These are phyloP conservation scores for Proteles cristata DNA, from an alignment of 2,113 vertebrate genomes.

Conservation along the genomic window DNA sequence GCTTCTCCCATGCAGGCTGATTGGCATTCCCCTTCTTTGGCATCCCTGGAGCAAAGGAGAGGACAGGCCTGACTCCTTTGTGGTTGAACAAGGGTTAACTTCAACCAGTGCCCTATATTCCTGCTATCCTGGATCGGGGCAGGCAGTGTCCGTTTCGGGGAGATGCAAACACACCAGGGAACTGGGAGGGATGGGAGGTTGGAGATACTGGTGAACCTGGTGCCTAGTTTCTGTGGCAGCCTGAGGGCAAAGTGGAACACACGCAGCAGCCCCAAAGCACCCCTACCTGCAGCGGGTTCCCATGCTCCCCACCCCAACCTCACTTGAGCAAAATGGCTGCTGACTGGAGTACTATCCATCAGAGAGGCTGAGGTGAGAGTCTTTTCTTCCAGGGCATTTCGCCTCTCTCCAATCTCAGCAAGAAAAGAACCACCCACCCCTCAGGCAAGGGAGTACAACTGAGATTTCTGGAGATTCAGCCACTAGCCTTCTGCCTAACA, in stretches of 20 bases:
- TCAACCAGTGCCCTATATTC: constrained; percentile 43
- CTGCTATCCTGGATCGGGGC: constrained; percentile 19
- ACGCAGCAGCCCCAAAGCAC: background rate
- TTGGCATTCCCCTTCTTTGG: background rate
- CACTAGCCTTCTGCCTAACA: background rate
- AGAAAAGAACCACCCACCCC: background rate
- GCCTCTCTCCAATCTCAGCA: constrained; percentile 23
- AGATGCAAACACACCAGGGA: constrained; percentile 10
- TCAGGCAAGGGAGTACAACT: background rate
- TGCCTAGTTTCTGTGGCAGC: constrained; percentile 23
- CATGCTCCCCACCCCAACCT: background rate
- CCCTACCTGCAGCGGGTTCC: background rate
- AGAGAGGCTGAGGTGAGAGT: background rate
- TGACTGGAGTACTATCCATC: background rate
- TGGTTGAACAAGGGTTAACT: constrained; percentile 18
- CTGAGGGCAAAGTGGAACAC: background rate
- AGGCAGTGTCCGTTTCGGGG: constrained; percentile 52
- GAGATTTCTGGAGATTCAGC: constrained; percentile 3
- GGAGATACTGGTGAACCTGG: background rate
- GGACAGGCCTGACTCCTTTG: background rate
- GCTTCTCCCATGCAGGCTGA: background rate
- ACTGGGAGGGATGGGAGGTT: background rate
- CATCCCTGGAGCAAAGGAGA: background rate
- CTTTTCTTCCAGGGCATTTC: background rate
- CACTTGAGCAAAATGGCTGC: constrained; percentile 45